Evolutionary conservation across 2,888 invertebrate species (phyloP), one percentile per base, ranked within the genome.

Genomic region (Drosophila differens): DNA sequence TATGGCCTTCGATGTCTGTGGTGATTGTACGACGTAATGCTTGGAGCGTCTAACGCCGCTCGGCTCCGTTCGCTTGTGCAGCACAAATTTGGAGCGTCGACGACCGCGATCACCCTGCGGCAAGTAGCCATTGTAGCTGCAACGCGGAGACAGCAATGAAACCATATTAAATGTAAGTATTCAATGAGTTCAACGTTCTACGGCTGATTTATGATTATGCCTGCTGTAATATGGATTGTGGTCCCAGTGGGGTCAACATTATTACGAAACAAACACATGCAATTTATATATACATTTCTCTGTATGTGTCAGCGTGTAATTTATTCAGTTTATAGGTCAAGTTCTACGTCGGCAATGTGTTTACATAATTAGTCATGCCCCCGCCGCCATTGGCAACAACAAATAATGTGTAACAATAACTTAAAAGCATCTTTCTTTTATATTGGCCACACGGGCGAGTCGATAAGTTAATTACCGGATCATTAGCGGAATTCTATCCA

Each of bases 11-110:
- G 98, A 97, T 92, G 97, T 97, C 94, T 98, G 98, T 65, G 99
- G 98, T 63, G 98, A 98, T 94, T 97, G 97, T 85, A 99, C 99
- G 85, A 98, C 97, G 94, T 99, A 99, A 94, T 98, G 98, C 93
- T 97, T 97, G 79, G 97, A 98, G 89, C 98, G 96, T 91, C 98
- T 97, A 61, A 99, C 98, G 68, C 99, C 99, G 94, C 98, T 99
- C 74, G 98, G 95, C 83, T 95, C 95, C 76, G 96, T 95, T 88
- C 98, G 95, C 93, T 97, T 96, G 94, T 96, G 96, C 75, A 99
- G 94, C 81, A 98, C 96, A 94, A 99, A 99, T 94, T 99, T 99
- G 94, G 98, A 98, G 92, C 98, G 96, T 91, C 98, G 96, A 72
- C 99, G 95, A 22, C 99, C 98, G 88, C 98, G 96, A 94, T 99